Base-by-base conservation (phyloP, 2,113 vertebrate genomes). In the Dascyllus trimaculatus region DNA sequence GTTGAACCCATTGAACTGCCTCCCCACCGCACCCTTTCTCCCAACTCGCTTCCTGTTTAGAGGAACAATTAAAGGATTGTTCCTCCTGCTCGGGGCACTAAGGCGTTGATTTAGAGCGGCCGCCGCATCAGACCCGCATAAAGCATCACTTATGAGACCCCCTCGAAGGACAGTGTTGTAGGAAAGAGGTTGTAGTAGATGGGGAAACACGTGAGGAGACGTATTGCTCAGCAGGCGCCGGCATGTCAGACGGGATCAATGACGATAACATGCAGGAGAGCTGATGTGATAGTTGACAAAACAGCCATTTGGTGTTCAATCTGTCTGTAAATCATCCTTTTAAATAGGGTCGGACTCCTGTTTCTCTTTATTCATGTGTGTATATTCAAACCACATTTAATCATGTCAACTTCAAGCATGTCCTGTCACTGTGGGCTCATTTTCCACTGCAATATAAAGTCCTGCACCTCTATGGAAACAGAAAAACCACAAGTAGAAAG, bases 21-120 rank as follows among this genome's bases (percentile, higher is more conserved):
- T 82, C 78, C 48, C 49, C 69, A 43, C 85, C 76, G 52, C 81
- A 60, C 83, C 77, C 87, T 71, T 51, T 84, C 78, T 87, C 78
- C 76, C 58, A 77, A 54, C 87, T 91, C 85, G 91, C 90, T 93
- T 94, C 92, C 93, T 93, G 91, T 93, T 91, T 88, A 66, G 73
- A 85, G 73, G 71, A 90, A 91, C 90, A 90, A 85, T 91, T 87
- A 91, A 71, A 71, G 84, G 85, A 91, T 86, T 91, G 89, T 92
- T 88, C 74, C 75, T 71, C 11, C 78, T 32, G 86, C 83, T 67
- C 0, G 5, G 64, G 71, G 79, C 78, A 68, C 75, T 8, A 11
- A 68, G 61, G 60, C 75, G 88, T 82, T 83, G 75, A 90, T 89
- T 65, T 84, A 17, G 59, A 84, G 46, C 71, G 65, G 78, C 62